Percentiles rank a stretch among this genome's conserved stretches.
These are phyloP conservation scores for Helicolenus hilgendorfi DNA, from an alignment of 2,797 vertebrate genomes.

Conservation along the genomic window DNA sequence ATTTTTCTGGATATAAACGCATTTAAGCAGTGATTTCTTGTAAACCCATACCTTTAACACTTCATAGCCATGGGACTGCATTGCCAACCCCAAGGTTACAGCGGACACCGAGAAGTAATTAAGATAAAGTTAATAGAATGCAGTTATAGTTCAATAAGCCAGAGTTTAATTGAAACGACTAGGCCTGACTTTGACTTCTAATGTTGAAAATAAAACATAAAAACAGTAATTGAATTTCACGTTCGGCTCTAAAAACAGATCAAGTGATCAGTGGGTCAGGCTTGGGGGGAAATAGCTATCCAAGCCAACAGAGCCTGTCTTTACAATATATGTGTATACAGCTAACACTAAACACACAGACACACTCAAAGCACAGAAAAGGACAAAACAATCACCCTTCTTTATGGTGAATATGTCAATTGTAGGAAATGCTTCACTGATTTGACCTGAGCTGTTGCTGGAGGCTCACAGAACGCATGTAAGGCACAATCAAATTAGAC, in stretches of 20 bases:
- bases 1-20: slow-evolving; percentile 10
- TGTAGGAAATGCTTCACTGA: not conserved
- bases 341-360: not conserved
- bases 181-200: slow-evolving; percentile 57
- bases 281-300: slow-evolving; percentile 21
- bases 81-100: slow-evolving; percentile 72
- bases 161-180: slow-evolving; percentile 82
- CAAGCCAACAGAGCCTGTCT: slow-evolving; percentile 3
- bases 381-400: not conserved
- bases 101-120: slow-evolving; percentile 81
- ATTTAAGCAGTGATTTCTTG: slow-evolving; percentile 33
- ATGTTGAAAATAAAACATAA: slow-evolving; percentile 68
- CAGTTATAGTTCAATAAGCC: slow-evolving; percentile 82
- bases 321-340: not conserved
- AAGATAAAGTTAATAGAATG: slow-evolving; percentile 87
- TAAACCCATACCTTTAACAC: slow-evolving; percentile 61
- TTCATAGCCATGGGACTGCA: slow-evolving; percentile 43
- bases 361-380: not conserved
- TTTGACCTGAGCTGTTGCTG: not conserved
- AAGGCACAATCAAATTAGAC: not conserved
- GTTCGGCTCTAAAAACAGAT: slow-evolving; percentile 40
- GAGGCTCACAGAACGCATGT: not conserved
- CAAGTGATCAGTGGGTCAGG: slow-evolving; percentile 17
- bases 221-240: slow-evolving; percentile 67
- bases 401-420: not conserved